A percentile compares a stretch with the other conserved stretches of the same genome.
Evolutionary conservation across 2,797 vertebrate genomes (phyloP).

Genomic region (Spea hammondii): DNA sequence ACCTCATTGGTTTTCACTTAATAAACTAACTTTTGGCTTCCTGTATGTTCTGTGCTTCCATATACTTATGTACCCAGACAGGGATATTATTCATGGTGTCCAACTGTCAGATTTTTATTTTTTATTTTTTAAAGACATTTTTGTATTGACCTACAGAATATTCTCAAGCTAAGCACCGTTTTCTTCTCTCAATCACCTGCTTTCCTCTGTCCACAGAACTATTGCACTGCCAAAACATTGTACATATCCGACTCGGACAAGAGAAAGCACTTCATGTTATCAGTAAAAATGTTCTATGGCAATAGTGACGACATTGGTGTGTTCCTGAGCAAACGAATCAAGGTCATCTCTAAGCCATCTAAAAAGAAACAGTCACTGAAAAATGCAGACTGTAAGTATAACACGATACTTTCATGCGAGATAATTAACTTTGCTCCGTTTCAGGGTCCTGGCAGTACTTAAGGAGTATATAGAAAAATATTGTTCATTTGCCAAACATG

Average conservation of each 20-base stretch:
- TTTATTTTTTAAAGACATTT: not conserved
- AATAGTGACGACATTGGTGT: slow-evolving; percentile 97
- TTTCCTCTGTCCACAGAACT: slow-evolving; percentile 79
- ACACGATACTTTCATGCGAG: not conserved
- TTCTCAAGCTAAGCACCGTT: no score
- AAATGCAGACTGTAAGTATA: slow-evolving; percentile 92
- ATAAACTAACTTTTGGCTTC: no score
- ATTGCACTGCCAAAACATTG: slow-evolving; percentile 99
- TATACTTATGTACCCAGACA: no score
- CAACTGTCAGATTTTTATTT: not conserved
- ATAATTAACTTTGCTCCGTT: no score
- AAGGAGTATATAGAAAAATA: no score
- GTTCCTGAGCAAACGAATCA: slow-evolving; percentile 98
- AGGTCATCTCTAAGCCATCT: slow-evolving; percentile 98
- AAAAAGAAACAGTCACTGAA: slow-evolving; percentile 99
- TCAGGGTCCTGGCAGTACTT: no score
- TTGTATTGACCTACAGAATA: no score
- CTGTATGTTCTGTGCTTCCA: no score
- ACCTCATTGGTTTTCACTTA: no score
- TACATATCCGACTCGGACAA: slow-evolving; percentile 99
- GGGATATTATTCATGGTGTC: no score
- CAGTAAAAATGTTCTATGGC: slow-evolving; percentile 98
- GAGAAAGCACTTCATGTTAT: slow-evolving; percentile 99
- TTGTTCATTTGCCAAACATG: no score
- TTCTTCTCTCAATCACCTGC: not conserved